Percentiles rank a stretch among this genome's conserved stretches.
Evolutionary conservation across 2,888 invertebrate species (phyloP).

Genomic region (Alcis repandata): DNA sequence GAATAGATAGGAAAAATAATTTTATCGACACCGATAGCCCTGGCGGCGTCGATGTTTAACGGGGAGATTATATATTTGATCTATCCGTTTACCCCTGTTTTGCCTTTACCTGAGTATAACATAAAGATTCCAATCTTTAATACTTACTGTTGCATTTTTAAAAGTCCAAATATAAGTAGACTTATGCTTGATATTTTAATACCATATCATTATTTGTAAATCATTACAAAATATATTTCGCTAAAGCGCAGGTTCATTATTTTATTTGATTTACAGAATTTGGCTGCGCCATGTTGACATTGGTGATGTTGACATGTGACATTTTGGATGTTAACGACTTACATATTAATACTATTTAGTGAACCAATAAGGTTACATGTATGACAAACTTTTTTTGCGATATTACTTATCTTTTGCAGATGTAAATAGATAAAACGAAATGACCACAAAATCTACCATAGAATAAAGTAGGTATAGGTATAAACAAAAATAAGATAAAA

Average conservation of each 20-base stretch:
- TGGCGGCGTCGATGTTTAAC: too few relatives aligned
- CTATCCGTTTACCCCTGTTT: too few relatives aligned
- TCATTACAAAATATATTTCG: slow-evolving; percentile 21
- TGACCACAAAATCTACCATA: too few relatives aligned
- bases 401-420: too few relatives aligned
- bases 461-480: too few relatives aligned
- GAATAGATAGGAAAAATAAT: too few relatives aligned
- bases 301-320: slow-evolving; percentile 20
- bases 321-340: slow-evolving; percentile 21
- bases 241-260: background rate
- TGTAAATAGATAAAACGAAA: too few relatives aligned
- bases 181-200: slow-evolving; percentile 3
- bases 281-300: slow-evolving; percentile 27
- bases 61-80: too few relatives aligned
- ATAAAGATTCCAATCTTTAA: slow-evolving; percentile 31
- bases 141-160: slow-evolving; percentile 46
- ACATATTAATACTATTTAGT: slow-evolving; percentile 15
- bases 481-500: background rate
- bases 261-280: slow-evolving; percentile 4
- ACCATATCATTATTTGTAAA: slow-evolving; percentile 5
- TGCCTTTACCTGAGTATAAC: too few relatives aligned
- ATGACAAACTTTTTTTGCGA: background rate
- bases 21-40: too few relatives aligned
- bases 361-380: background rate
- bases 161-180: background rate